These are phyloP conservation scores for Matsumurasca onukii DNA, from an alignment of 1,140 invertebrate species.

Conservation along the genomic window DNA sequence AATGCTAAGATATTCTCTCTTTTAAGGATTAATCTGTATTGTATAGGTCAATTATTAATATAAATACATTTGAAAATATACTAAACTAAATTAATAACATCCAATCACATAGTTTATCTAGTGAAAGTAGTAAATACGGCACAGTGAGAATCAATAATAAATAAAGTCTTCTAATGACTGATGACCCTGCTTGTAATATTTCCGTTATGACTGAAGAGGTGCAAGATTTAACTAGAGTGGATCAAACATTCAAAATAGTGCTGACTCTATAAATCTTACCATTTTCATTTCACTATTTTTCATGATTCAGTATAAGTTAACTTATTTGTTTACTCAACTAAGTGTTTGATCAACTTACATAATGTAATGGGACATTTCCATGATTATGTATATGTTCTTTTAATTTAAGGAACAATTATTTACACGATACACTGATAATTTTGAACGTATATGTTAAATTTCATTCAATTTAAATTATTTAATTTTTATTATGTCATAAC, in stretches of 20 bases:
- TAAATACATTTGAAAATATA: no score
- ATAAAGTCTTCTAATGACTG: not conserved
- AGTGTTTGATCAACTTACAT: no score
- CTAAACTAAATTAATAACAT: no score
- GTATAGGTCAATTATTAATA: no score
- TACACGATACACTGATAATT: no score
- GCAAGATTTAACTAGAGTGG: not conserved
- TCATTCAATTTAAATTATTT: not conserved
- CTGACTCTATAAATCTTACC: not conserved
- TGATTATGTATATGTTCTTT: no score
- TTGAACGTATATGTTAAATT: no score
- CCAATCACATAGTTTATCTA: slow-evolving; percentile 19
- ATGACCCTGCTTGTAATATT: not conserved
- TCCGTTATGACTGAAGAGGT: not conserved
- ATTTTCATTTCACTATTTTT: not conserved
- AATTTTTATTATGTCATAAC: not conserved
- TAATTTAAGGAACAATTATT: no score
- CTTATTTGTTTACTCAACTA: not conserved
- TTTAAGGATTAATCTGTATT: no score
- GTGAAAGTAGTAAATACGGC: slow-evolving; percentile 12
- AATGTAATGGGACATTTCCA: no score
- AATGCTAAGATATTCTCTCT: no score
- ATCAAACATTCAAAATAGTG: not conserved
- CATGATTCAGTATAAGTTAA: not conserved
- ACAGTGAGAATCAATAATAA: slow-evolving; percentile 1